Evolutionary conservation across 2,888 invertebrate species (phyloP).

Genomic region (Mythimna albipuncta): DNA sequence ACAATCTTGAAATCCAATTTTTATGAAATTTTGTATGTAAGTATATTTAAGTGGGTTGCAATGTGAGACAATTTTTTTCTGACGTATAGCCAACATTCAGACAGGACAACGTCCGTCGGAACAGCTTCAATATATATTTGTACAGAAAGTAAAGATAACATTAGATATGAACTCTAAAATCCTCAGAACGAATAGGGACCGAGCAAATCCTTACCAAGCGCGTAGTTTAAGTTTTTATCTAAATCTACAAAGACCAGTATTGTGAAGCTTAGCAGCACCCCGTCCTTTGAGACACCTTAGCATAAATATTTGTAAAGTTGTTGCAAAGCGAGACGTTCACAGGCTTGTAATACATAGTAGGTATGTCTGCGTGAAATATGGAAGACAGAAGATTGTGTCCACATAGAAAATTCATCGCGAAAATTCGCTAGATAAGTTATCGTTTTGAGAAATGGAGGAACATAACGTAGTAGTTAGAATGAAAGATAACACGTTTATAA

Average conservation of each 20-base stretch:
- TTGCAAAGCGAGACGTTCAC: conserved; percentile 11
- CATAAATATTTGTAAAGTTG: conserved; percentile 54
- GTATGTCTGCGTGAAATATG: conserved; percentile 14
- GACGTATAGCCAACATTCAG: too few relatives aligned
- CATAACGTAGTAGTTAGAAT: not conserved
- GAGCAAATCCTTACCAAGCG: not conserved
- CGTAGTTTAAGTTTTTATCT: conserved; percentile 41
- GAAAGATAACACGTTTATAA: too few relatives aligned
- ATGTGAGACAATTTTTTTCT: too few relatives aligned
- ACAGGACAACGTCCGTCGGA: too few relatives aligned
- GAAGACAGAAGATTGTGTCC: conserved; percentile 11
- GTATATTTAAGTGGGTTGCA: too few relatives aligned
- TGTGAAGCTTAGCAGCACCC: conserved; percentile 29
- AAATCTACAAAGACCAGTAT: conserved; percentile 51
- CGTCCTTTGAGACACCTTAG: conserved; percentile 45
- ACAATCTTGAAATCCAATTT: too few relatives aligned
- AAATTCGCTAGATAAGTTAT: not conserved
- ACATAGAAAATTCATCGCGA: conserved; percentile 7
- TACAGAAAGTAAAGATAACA: too few relatives aligned
- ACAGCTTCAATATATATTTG: too few relatives aligned
- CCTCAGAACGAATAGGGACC: not conserved
- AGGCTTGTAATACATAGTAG: not conserved
- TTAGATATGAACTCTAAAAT: too few relatives aligned
- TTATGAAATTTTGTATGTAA: too few relatives aligned
- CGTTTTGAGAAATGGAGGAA: not conserved